Percentiles rank a stretch among this genome's conserved stretches.
Conservation (phyloP, 2,113 vertebrate species). For the Vidua macroura region DNA sequence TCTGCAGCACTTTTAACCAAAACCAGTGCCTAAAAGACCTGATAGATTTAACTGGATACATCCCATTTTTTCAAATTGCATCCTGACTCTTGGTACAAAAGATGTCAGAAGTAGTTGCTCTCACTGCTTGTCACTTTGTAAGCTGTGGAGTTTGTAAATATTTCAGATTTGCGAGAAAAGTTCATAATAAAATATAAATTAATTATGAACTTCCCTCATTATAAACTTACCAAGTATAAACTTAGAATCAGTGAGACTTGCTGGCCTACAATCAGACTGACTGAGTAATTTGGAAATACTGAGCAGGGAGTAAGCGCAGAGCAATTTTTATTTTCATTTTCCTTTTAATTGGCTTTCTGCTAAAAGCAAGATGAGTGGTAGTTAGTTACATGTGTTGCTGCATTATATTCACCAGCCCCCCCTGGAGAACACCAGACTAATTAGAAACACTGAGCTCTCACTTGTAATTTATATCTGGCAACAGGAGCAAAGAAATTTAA, state of each 20-base stretch:
- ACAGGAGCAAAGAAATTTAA: slow-evolving; percentile 5
- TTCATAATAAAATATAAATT: background rate
- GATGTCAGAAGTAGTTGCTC: background rate
- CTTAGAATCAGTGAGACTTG: background rate
- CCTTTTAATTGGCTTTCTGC: slow-evolving; percentile 16
- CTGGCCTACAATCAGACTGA: background rate
- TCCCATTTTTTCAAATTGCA: background rate
- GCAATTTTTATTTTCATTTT: background rate
- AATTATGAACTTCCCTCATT: background rate
- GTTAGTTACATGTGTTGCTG: slow-evolving; percentile 14
- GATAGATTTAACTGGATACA: background rate
- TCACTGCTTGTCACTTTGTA: background rate
- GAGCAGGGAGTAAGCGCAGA: background rate
- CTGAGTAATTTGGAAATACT: background rate
- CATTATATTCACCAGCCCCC: background rate
- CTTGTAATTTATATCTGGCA: slow-evolving; percentile 54
- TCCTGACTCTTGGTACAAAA: background rate
- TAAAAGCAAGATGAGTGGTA: background rate
- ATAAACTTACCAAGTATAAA: background rate
- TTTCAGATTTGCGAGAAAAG: background rate
- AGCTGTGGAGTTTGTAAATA: rapidly evolving
- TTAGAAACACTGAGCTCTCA: slow-evolving; percentile 40
- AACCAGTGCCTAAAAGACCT: background rate
- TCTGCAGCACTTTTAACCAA: background rate
- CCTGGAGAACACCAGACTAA: slow-evolving; percentile 35